phyloP scores from a whole-genome alignment of 2,797 vertebrate genomes.

The Pseudochirops cupreus region DNA sequence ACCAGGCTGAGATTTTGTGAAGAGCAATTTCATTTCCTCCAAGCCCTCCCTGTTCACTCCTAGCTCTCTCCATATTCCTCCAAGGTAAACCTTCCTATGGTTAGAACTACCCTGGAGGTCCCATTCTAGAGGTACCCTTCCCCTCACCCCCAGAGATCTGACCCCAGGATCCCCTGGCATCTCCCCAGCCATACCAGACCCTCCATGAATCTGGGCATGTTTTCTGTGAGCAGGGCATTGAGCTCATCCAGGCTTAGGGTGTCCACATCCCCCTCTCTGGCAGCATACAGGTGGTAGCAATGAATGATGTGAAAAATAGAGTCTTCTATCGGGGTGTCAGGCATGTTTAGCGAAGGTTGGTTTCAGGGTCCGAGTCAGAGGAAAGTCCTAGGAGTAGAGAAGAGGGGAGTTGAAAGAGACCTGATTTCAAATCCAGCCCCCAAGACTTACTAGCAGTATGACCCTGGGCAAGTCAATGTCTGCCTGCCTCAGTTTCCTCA shows the following conservation, averaged over 20 bases:
- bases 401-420: background rate
- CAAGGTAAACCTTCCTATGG: background rate
- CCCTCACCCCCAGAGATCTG: background rate
- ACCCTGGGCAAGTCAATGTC: background rate
- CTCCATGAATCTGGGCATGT: slow-evolving; percentile 71
- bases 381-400: background rate
- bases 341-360: background rate
- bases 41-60: background rate
- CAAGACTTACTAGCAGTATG: background rate
- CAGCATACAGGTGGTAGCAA: slow-evolving; percentile 78
- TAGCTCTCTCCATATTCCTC: background rate
- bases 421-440: background rate
- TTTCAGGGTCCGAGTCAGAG: no score
- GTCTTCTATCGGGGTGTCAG: slow-evolving; percentile 64
- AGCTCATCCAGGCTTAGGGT: slow-evolving; percentile 53
- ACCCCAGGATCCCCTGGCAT: background rate
- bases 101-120: background rate
- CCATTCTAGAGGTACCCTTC: background rate
- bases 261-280: background rate
- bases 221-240: slow-evolving; percentile 59
- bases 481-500: background rate
- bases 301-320: slow-evolving; percentile 75
- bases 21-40: background rate
- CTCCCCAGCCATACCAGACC: slow-evolving; percentile 74
- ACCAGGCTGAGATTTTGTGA: background rate